Evolutionary conservation across 2,113 vertebrate genomes (phyloP), one percentile per base, ranked within the genome.

Genomic region (Chaetura pelagica): DNA sequence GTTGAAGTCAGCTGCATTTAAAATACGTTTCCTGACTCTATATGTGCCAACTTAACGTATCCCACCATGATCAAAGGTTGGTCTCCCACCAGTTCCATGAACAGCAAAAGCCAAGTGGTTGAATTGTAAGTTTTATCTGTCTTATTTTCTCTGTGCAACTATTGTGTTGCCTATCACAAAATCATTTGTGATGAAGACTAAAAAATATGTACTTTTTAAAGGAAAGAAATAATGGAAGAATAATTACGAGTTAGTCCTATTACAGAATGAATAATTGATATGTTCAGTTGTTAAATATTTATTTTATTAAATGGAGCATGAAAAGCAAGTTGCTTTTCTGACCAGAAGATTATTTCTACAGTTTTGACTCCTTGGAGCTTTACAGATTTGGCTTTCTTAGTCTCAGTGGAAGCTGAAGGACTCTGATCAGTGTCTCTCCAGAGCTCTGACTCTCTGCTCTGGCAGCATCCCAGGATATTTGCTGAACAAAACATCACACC

Each of bases 231-330:
- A 84, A 78, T 84, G 64, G 54, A 69, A 96, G 76, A 92, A 32
- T 90, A 77, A 92, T 93, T 75, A 75, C 80, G 84, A 90, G 66
- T 88, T 90, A 87, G 88, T 72, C 27, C 21, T 89, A 66, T 73
- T 95, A 57, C 52, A 75, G 32, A 90, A 95, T 95, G 35, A 97
- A 96, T 96, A 93, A 95, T 95, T 87, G 18, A 96, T 92, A 32
- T 20, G 19, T 89, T 90, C 17, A 15, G 73, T 89, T 94, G 89
- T 96, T 93, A 94, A 94, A 91, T 96, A 96, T 96, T 96, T 95
- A 96, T 95, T 95, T 96, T 93, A 95, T 94, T 97, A 96, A 95
- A 96, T 69, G 69, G 46, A 84, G 62, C 40, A 30, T 88, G 52
- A 73, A 81, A 44, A 95, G 30, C 1, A 7, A 77, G 58, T 84